Evolutionary conservation across 2,797 vertebrate genomes (phyloP), one percentile per base, ranked within the genome.

Genomic region (Emys orbicularis): DNA sequence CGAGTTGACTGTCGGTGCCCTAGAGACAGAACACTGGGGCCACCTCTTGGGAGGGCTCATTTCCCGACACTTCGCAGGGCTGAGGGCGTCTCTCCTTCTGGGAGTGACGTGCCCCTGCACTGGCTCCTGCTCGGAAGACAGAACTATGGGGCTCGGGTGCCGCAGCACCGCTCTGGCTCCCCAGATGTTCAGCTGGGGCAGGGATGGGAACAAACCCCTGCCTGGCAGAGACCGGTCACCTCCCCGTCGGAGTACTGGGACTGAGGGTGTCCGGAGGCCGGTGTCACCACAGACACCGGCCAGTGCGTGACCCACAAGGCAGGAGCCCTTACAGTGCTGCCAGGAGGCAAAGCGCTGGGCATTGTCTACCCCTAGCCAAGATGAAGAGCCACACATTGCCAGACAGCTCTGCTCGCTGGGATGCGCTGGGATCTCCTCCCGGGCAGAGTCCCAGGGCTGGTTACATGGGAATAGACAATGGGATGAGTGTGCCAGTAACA

Each of bases 241-340:
- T 68, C 8, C 29, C 13, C 59, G 15, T 16, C 13, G 31, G 29
- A 34, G 31, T 8, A 31, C 31, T 4, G 59, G 15, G 47, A 50
- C 15, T 10, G 47, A 5, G 6, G 4, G 13, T 49, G 25, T 49
- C 44, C 76, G 1, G 7, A 10, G 29, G 29, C n/a, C 15, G 5
- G 6, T 29, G 37, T 16, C 6, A 21, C 12, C 18, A 7, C 12
- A 12, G 37, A 41, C 72, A 1, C 11, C 2, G 76, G 86, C 4
- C 34, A 19, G 27, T 2, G 15, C 1, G 29, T 1, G 44, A 1
- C 44, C 53, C 83, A 4, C 29, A 4, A 23, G 21, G n/a, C 41
- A 6, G 53, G 21, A 54, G 54, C 54, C 54, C 54, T 25, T 15
- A 8, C 59, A 34, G 13, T 18, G 61, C 61, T 68, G 61, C 61